Conservation (phyloP, 2,888 invertebrate species). For the Hirtodrosophila cameraria region DNA sequence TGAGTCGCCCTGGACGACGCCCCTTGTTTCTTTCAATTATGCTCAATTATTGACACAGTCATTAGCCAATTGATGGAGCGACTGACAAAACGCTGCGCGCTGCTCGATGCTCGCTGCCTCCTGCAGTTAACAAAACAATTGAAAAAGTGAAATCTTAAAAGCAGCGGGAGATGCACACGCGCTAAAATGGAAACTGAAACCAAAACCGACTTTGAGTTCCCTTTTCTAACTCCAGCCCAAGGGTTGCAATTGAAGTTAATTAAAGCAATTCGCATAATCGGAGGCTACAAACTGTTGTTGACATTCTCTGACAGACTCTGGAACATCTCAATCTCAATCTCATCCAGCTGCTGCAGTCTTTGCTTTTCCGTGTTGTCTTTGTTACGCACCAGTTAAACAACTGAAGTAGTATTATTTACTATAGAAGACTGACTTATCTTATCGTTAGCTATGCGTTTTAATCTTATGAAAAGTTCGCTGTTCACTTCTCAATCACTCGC, state of each 20-base stretch:
- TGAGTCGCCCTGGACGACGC: constrained; percentile 53
- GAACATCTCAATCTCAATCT: constrained; percentile 39
- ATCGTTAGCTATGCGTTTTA: constrained; percentile 33
- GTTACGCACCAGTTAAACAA: constrained; percentile 3
- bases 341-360: constrained; percentile 40
- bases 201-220: constrained; percentile 22
- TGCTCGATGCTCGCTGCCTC: constrained; percentile 15
- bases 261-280: constrained; percentile 53
- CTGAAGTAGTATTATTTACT: constrained; percentile 9
- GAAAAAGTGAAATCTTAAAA: constrained; percentile 71
- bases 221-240: constrained; percentile 19
- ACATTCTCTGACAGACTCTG: too few relatives aligned
- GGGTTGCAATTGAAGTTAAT: constrained; percentile 67
- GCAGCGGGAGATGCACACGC: constrained; percentile 73
- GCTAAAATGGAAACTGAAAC: constrained; percentile 18
- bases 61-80: constrained; percentile 68
- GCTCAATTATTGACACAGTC: constrained; percentile 77
- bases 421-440: constrained; percentile 47
- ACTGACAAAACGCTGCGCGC: constrained; percentile 26
- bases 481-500: constrained; percentile 49
- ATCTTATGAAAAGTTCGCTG: constrained; percentile 26
- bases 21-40: constrained; percentile 76
- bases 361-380: not conserved
- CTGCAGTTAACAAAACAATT: constrained; percentile 34
- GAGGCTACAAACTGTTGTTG: constrained; percentile 5